These are phyloP conservation scores for Tetheella fluctuosa DNA, from an alignment of 2,888 invertebrate genomes.

Conservation along the genomic window DNA sequence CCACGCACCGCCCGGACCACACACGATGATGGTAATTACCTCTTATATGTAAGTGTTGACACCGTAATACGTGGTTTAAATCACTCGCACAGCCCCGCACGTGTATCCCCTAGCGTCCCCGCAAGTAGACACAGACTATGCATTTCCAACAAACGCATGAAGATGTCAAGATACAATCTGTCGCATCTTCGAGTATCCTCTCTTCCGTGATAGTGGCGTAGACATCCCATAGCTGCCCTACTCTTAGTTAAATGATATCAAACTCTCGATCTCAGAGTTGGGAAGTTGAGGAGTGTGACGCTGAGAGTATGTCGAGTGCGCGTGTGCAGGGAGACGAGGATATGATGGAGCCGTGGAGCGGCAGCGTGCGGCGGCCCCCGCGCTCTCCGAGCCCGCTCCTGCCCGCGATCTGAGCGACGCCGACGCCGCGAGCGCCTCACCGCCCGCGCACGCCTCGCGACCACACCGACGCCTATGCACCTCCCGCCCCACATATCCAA, in stretches of 20 bases:
- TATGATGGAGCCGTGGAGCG: conserved; percentile 85
- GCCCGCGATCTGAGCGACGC: conserved; percentile 65
- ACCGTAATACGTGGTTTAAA: conserved; percentile 82
- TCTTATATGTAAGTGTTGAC: conserved; percentile 85
- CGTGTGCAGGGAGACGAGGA: conserved; percentile 86
- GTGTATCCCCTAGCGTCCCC: conserved; percentile 46
- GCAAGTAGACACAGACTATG: conserved; percentile 49
- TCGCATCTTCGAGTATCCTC: conserved; percentile 33
- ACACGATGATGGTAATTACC: conserved; percentile 85
- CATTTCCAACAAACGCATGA: conserved; percentile 71
- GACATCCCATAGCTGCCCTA: conserved; percentile 56
- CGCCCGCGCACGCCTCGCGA: conserved; percentile 26
- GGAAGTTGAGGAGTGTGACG: conserved; percentile 82
- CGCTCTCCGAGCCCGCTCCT: conserved; percentile 78
- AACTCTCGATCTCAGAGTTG: conserved; percentile 83
- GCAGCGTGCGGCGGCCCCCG: conserved; percentile 70
- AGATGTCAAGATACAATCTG: conserved; percentile 36
- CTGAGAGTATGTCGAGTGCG: conserved; percentile 84
- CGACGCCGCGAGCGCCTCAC: conserved; percentile 75
- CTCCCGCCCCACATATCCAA: conserved; percentile 51
- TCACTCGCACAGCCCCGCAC: conserved; percentile 79
- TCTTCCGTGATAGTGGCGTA: conserved; percentile 53
- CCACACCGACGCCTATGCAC: conserved; percentile 29
- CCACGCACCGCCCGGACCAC: conserved; percentile 73
- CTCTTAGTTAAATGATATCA: conserved; percentile 73